A percentile compares a stretch with the other conserved stretches of the same genome.
Conservation (phyloP, 1,140 invertebrate species). For the Vanessa atalanta region DNA sequence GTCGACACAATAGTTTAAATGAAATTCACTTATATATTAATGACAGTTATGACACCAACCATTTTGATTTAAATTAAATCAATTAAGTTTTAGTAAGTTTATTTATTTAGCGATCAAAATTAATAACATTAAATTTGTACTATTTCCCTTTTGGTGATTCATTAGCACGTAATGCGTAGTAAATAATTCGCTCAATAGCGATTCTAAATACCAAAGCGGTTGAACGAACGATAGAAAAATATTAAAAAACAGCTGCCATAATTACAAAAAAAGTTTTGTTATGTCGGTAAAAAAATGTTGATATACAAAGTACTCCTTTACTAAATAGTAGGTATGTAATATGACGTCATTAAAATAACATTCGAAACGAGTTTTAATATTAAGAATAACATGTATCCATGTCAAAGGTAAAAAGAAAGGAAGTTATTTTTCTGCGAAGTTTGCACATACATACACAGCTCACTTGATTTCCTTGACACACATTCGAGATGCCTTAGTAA, state of each 20-base stretch:
- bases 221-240: neutral
- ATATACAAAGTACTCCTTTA: no score
- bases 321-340: neutral
- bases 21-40: no score
- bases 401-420: constrained; percentile 20
- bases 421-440: constrained; percentile 19
- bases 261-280: neutral
- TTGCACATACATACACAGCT: neutral
- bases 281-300: neutral
- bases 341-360: constrained; percentile 17
- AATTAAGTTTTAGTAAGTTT: no score
- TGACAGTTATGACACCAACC: no score
- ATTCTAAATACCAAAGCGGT: neutral
- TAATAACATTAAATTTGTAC: neutral
- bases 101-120: no score
- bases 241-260: neutral
- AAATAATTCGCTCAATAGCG: neutral
- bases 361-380: constrained; percentile 10
- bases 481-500: constrained; percentile 11
- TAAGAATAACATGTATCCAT: neutral
- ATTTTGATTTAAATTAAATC: no score
- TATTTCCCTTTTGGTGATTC: neutral
- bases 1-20: neutral
- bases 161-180: neutral
- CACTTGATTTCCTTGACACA: constrained; percentile 22